These are phyloP conservation scores for Perca flavescens DNA, from an alignment of 2,113 vertebrate species.

Conservation along the genomic window DNA sequence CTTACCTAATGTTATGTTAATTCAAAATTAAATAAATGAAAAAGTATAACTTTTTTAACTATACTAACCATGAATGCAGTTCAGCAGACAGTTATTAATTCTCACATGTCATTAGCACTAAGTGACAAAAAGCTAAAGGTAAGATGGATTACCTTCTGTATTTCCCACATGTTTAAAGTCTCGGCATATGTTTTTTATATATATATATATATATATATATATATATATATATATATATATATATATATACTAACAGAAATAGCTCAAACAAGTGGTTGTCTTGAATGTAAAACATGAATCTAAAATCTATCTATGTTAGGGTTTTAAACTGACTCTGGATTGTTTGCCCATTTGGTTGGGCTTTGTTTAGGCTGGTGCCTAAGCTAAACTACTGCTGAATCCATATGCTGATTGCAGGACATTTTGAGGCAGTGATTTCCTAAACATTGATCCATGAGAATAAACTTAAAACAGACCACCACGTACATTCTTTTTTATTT, in stretches of 20 bases:
- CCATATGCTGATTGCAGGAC: background rate
- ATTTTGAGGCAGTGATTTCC: background rate
- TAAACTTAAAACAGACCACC: background rate
- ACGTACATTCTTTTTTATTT: background rate
- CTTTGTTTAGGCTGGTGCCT: too few relatives aligned
- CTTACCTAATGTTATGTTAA: too few relatives aligned
- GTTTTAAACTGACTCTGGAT: too few relatives aligned
- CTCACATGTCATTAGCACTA: slow-evolving; percentile 18
- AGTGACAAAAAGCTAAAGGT: slow-evolving; percentile 3
- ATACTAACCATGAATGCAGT: background rate
- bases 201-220: too few relatives aligned
- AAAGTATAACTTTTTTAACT: too few relatives aligned
- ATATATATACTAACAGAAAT: slow-evolving; percentile 11
- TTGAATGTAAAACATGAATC: background rate
- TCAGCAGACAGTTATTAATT: background rate
- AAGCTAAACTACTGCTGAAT: background rate
- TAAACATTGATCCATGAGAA: background rate
- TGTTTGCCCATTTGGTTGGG: background rate
- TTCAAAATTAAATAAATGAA: too few relatives aligned
- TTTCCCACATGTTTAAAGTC: background rate
- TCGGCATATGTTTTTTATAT: background rate
- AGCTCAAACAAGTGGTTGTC: background rate
- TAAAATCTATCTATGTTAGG: background rate
- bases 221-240: background rate
- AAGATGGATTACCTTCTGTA: slow-evolving; percentile 3